phyloP scores from a whole-genome alignment of 2,113 vertebrate species.

The Oryzias celebensis region DNA sequence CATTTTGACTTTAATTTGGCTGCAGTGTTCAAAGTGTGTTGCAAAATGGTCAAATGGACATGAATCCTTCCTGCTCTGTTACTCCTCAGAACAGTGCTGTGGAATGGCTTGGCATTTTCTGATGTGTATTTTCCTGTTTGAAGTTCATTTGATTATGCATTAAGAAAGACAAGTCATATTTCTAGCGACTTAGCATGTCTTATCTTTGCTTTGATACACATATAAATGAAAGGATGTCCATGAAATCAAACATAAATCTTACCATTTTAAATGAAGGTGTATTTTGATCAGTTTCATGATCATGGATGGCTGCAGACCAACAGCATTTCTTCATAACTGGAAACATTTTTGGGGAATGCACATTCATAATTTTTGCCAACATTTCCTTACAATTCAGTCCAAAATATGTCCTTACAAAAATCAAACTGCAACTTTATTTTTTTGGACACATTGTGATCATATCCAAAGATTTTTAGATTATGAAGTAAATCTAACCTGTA shows the following conservation, averaged over 20 bases:
- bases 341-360: rapidly evolving
- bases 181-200: too few relatives aligned
- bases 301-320: not conserved
- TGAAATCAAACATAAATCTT: not conserved
- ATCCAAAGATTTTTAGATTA: not conserved
- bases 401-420: not conserved
- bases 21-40: too few relatives aligned
- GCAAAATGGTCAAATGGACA: too few relatives aligned
- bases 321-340: slow-evolving; percentile 2
- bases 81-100: too few relatives aligned
- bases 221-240: not conserved
- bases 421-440: not conserved
- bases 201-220: not conserved
- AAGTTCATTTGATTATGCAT: too few relatives aligned
- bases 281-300: slow-evolving; percentile 2
- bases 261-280: slow-evolving; percentile 15
- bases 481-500: slow-evolving; percentile 11
- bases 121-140: too few relatives aligned
- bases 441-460: not conserved
- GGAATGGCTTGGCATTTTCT: too few relatives aligned
- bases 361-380: rapidly evolving
- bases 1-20: too few relatives aligned
- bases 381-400: too few relatives aligned
- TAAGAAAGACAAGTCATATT: too few relatives aligned
- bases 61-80: too few relatives aligned